Evolutionary conservation across 2,113 vertebrate genomes (phyloP), one percentile per base, ranked within the genome.

Genomic region (Mormyrus lacerda): DNA sequence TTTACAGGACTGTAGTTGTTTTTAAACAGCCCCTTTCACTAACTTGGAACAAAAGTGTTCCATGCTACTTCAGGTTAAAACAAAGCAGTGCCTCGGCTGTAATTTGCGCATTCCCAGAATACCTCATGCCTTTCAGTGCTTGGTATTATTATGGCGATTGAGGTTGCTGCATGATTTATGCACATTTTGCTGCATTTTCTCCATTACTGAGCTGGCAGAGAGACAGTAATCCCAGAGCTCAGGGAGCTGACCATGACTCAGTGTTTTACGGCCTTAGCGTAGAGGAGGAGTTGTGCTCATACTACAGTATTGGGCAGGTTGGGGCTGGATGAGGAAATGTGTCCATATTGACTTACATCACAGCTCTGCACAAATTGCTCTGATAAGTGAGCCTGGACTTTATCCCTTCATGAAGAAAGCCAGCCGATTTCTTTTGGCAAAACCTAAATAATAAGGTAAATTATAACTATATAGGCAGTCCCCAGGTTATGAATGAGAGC

Each of bases 31-130:
- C 42, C 82, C 3, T 45, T 84, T 84, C 24, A 27, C 15, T 15
- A 24, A 84, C 82, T 42, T 48, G 42, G 42, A 84, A 10, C 31
- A 48, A 50, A 27, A 50, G 24, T 50, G 47, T 85, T 50, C 24
- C 24, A 50, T n/a, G 45, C 27, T 13, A 85, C 24, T 17, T 85
- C 83, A 85, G 83, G 83, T 9, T 48, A 50, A 50, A 17, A 50
- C 83, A 50, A 85, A 50, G 83, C 21, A 31, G 5, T n/a, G 42
- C 13, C 44, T 31, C 8, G 15, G 47, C n/a, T 27, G 83, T 85
- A 50, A 85, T 85, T 50, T 85, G 42, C 11, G 15, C 82, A 85
- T 85, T 85, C 83, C n/a, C 45, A 27, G n/a, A 85, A 85, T 85
- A 48, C 83, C 44, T 84, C 82, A 45, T n/a, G 47, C 19, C 42